Percentiles rank a stretch among this genome's conserved stretches.
Evolutionary conservation across 2,113 vertebrate genomes (phyloP).

Genomic region (Melanostigma gelatinosum): DNA sequence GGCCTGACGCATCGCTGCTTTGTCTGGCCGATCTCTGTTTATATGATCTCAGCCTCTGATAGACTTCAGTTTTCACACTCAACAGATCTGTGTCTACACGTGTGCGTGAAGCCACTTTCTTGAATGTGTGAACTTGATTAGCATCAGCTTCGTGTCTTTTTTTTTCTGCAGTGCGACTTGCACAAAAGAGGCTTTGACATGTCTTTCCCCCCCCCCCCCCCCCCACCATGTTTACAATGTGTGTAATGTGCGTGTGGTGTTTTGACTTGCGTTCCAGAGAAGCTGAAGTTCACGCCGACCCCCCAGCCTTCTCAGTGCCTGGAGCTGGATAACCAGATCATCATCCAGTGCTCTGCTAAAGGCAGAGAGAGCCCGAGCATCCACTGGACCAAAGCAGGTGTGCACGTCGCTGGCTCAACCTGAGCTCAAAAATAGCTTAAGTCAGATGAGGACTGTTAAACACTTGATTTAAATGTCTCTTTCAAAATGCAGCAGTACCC

Average conservation of each 20-base stretch:
- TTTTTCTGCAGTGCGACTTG: constrained; percentile 13
- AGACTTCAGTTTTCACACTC: constrained; percentile 2
- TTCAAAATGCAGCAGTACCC: neutral
- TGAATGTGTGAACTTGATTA: constrained; percentile 53
- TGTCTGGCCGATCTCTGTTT: constrained; percentile 52
- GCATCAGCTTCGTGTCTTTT: constrained; percentile 41
- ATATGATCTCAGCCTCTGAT: constrained; percentile 53
- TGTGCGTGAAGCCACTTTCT: constrained; percentile 25
- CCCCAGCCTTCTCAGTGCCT: constrained; percentile 93
- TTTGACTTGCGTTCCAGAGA: constrained; percentile 85
- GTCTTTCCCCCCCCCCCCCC: neutral
- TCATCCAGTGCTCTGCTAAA: constrained; percentile 91
- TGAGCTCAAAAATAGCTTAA: neutral
- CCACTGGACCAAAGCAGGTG: constrained; percentile 94
- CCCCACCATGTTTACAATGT: neutral
- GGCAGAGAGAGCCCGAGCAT: constrained; percentile 90
- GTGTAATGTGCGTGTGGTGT: constrained; percentile 31
- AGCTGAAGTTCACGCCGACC: constrained; percentile 95
- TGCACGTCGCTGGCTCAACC: neutral
- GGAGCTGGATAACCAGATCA: constrained; percentile 92
- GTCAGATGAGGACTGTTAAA: constrained; percentile 19
- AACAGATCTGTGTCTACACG: constrained; percentile 17
- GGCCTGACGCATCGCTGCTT: constrained; percentile 30
- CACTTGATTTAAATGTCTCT: neutral
- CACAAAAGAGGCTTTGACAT: constrained; percentile 50